Base-by-base conservation (phyloP, 2,113 vertebrate genomes). In the Lampris megalopsis region DNA sequence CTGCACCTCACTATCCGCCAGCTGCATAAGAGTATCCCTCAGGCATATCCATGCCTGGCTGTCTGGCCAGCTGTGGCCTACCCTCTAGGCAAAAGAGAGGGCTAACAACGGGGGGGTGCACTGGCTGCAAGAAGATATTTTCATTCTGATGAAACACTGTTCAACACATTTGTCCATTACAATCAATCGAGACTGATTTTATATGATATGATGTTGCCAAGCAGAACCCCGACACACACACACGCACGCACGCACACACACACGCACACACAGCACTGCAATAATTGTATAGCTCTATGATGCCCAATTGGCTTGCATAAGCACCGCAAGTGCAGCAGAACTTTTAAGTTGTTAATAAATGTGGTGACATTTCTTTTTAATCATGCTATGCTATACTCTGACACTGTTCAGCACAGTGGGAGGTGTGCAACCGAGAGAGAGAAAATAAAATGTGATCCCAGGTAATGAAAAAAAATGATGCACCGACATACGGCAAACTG, bases 361-460 rank as follows among this genome's bases (percentile, higher is more conserved):
- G 86, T 82, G 60, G 69, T 93, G 91, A 92, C 92, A 91, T 94
- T 92, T 91, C 76, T 80, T 86, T 24, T 84, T 92, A 93, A 94
- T 91, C 83, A 68, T 79, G 75, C 63, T 63, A 63, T 58, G 42
- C 80, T 72, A 54, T 53, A 49, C 85, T 85, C 80, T 78, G 77
- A 91, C 64, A 84, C 64, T 75, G 83, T 87, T 82, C 82, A 83
- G 83, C 82, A 69, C 86, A 67, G 86, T 87, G 63, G 87, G 87
- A 81, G 85, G 79, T 79, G 84, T 40, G 68, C 40, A 45, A 66
- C 56, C 1, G 78, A 57, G 68, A 1, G 45, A 49, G 60, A 4
- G 24, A 36, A 43, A 38, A 64, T 53, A 13, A 50, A 54, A 62
- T 67, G 43, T 65, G 52, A 47, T 73, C 70, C 85, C 73, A 86